Base-by-base conservation (phyloP, 1,140 invertebrate species). In the Drosophila micromelanica region DNA sequence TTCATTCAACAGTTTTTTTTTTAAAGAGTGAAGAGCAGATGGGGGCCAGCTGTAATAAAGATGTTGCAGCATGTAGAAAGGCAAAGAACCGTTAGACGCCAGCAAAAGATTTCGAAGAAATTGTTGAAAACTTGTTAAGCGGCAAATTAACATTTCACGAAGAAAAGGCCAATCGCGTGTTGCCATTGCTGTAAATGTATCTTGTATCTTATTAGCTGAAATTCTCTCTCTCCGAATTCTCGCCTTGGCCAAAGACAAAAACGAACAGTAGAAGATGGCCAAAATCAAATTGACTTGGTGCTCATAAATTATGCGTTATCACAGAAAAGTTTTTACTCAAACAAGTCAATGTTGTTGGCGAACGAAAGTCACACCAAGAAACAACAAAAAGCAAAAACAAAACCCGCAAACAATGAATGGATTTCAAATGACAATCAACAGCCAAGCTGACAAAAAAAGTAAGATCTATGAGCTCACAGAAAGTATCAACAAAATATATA, bases 41-140 rank as follows among this genome's bases (percentile, higher is more conserved):
- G 8, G 15, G 3, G 6, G 43, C 12, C 37, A 35, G 8, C 23
- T 54, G 51, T 37, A 48, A 23, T n/a, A n/a, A 35, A 12, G 51
- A 5, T 38, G 54, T 43, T 20, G 48, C 45, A 38, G 57, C 32
- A 13, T 30, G 64, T 87, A 87, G 82, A 87, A 87, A 87, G 82
- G 82, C 84, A 61, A 79, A 89, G 76, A 87, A 87, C 82, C 89
- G 82, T 87, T 87, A 89, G 78, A 71, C 72, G 51, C 43, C 56
- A 43, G 45, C 62, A 74, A 52, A 67, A 59, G 61, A 72, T 57
- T 45, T 59, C 54, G 13, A 55, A 55, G 15, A 48, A 55, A 71
- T 57, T 71, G 60, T 64, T 51, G 15, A 59, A 60, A 55, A 55
- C 67, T 74, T 74, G 72, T 70, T 70, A 37, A 74, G 30, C 42